These are phyloP conservation scores for Eustalomyia histrio DNA, from an alignment of 2,888 invertebrate genomes.

Conservation along the genomic window DNA sequence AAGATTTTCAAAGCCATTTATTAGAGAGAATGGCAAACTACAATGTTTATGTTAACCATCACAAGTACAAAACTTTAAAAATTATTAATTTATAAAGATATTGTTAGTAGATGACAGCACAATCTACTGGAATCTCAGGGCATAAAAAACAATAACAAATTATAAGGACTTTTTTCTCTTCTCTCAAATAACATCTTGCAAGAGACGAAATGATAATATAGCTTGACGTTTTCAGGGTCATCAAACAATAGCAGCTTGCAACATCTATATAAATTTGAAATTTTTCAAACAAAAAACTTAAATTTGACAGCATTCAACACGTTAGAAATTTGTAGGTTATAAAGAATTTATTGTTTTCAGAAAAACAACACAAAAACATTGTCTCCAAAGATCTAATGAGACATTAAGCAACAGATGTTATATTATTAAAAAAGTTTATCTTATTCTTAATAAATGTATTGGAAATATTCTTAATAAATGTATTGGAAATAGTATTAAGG, in stretches of 20 bases:
- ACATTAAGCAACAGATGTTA: too few species aligned
- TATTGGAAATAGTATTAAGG: too few species aligned
- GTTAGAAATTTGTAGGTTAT: neutral
- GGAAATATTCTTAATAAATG: too few species aligned
- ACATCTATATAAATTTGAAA: constrained; percentile 8
- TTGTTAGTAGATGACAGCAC: constrained; percentile 5
- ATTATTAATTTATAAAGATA: neutral
- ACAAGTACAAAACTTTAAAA: neutral
- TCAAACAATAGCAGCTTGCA: constrained; percentile 1
- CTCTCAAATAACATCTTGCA: constrained; percentile 15
- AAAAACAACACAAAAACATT: too few species aligned
- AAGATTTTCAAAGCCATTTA: neutral
- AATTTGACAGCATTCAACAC: too few species aligned
- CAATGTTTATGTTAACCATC: neutral
- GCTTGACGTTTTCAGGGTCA: neutral
- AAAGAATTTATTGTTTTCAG: neutral
- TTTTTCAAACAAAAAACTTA: neutral
- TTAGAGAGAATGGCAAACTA: neutral
- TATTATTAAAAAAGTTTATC: too few species aligned
- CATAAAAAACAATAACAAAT: constrained; percentile 7
- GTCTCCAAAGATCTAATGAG: too few species aligned
- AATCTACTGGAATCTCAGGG: neutral
- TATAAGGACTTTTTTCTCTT: constrained; percentile 3
- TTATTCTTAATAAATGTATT: too few species aligned
- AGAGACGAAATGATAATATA: neutral